Conservation (phyloP, 2,797 vertebrate species). For the Falco novaeseelandiae region DNA sequence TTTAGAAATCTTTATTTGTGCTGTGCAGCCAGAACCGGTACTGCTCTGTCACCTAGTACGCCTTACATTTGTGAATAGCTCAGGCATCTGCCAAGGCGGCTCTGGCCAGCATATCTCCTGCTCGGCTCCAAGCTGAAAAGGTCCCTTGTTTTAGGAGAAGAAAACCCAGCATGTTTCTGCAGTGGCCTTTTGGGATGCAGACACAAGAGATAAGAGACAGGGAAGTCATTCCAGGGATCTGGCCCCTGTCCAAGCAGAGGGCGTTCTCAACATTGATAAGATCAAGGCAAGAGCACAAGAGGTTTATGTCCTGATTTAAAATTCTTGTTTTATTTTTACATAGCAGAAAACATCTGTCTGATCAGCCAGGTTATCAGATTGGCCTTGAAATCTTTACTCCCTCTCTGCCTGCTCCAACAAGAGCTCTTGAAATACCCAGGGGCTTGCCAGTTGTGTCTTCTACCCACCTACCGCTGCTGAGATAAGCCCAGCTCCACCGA, state of each 20-base stretch:
- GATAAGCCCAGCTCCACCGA: not conserved
- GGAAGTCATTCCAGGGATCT: conserved; percentile 39
- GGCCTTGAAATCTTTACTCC: conserved; percentile 3
- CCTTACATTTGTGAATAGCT: not conserved
- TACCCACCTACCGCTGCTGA: not conserved
- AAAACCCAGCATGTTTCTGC: conserved; percentile 20
- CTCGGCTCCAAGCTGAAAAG: conserved; percentile 32
- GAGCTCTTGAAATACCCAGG: not conserved
- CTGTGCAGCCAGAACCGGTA: not conserved
- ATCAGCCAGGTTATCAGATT: conserved; percentile 55
- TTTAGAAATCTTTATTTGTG: not conserved
- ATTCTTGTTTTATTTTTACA: conserved; percentile 43
- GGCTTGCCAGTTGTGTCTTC: not conserved
- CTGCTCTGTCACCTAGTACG: not conserved
- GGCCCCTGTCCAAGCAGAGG: conserved; percentile 24
- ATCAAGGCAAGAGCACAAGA: conserved; percentile 42
- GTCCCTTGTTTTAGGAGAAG: conserved; percentile 1
- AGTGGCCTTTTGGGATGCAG: conserved; percentile 20
- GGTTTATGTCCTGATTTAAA: not conserved
- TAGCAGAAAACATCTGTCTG: conserved; percentile 29
- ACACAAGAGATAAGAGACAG: conserved; percentile 31
- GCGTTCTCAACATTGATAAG: conserved; percentile 34
- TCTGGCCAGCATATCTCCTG: not conserved
- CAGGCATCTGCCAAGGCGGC: not conserved
- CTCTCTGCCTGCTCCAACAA: conserved; percentile 24